Base-by-base conservation (phyloP, 2,113 vertebrate genomes). In the Tor tambroides region DNA sequence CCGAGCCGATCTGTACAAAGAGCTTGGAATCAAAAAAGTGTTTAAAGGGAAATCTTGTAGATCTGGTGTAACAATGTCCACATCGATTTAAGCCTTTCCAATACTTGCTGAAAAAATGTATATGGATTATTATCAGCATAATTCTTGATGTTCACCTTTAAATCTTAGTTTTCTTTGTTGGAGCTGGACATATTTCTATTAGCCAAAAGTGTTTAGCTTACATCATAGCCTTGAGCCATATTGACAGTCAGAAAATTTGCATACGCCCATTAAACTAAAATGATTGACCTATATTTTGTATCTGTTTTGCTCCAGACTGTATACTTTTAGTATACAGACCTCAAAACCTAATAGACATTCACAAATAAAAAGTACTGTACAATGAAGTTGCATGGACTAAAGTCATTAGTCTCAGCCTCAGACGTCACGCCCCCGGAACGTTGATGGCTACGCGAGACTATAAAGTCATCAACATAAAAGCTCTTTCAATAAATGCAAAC, bases 1-100 rank as follows among this genome's bases (percentile, higher is more conserved):
- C 81, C 19, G 6, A 82, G 54, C 67, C 51, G 21, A 83, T 65
- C 75, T 28, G 90, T 91, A 92, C 86, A 88, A 93, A 93, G 93
- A 89, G 65, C 92, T 92, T 93, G 69, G 14, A 30, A 28, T 56
- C 67, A 59, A 56, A 54, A 32, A 49, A 35, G 81, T 19, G 43
- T 84, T 84, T 59, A 59, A 74, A 84, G 30, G 23, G 49, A 84
- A 59, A 83, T 83, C 63, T 71, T 83, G 65, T 71, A 71, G 63
- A 83, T 83, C 61, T 51, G 43, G 0, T 51, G 8, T 23, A 32
- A 83, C 63, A 69, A 71, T 83, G 63, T 51, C 21, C 46, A 49
- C 63, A 71, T 83, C 14, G 63, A 71, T 83, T 83, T 71, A 83
- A 83, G 80, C 28, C 80, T 21, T 30, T 82, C 9, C 12, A 3